Base-by-base conservation (phyloP, 2,113 vertebrate genomes). In the Malaclemys terrapin region DNA sequence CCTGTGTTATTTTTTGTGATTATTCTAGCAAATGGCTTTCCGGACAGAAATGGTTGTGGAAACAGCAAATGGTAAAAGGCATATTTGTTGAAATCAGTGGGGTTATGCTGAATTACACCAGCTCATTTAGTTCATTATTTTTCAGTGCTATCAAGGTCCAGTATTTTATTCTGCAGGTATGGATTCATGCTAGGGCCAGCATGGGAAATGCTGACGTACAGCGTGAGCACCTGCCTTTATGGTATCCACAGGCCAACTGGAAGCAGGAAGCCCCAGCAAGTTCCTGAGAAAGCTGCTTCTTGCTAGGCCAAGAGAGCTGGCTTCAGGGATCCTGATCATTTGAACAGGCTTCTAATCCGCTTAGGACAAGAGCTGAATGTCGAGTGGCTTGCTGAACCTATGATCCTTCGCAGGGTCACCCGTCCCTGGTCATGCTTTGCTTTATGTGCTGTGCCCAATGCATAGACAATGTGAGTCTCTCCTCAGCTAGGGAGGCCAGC, bases 331-430 rank as follows among this genome's bases (percentile, higher is more conserved):
- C 95, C 94, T 20, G 35, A 0, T 10, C 45, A 1, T 92, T 95
- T 94, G 93, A 97, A 95, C 92, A 80, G 42, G 24, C 95, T 97
- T 87, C 93, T 97, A 95, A 95, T 96, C 95, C 95, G 89, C 94
- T 97, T 97, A 94, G 93, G 94, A 97, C 96, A 95, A 91, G 87
- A 88, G 87, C 62, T 9, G 1, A 59, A 1, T 49, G 49, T 3
- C 1, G 62, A 87, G 20, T 54, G 93, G 90, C 92, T 83, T 91
- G 85, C 94, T 94, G 29, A 29, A 62, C 59, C 59, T 62, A 49
- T 86, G 93, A 91, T 80, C 80, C 87, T 52, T 52, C 76, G 72
- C 7, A 0, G 84, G 87, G 89, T 94, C 6, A 38, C 35, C 87
- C 76, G 62, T 19, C 6, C 2, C 75, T 76, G 12, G 35, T 69